Conservation (phyloP, 2,888 invertebrate species). For the Eristalis tenax region DNA sequence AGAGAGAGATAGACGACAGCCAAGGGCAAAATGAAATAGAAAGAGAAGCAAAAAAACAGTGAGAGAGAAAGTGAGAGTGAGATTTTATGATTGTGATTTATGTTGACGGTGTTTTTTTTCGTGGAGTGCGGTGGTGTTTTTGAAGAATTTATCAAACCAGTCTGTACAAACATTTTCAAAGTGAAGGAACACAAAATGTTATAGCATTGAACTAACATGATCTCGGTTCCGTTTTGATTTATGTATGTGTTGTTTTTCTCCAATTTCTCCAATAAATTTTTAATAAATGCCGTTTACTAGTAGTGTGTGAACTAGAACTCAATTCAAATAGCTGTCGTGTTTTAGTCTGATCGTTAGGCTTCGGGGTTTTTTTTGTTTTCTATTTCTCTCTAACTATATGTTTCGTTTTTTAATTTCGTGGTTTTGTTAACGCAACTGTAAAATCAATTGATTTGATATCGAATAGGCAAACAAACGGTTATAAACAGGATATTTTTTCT, state of each 20-base stretch:
- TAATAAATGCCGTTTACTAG: slow-evolving; percentile 36
- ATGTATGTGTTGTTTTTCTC: slow-evolving; percentile 26
- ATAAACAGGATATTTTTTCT: background rate
- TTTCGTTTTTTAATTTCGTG: background rate
- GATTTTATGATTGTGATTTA: slow-evolving; percentile 24
- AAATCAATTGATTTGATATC: slow-evolving; percentile 55
- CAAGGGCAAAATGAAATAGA: background rate
- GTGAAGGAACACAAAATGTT: slow-evolving; percentile 54
- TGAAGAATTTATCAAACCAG: slow-evolving; percentile 42
- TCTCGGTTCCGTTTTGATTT: slow-evolving; percentile 32
- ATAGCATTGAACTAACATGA: slow-evolving; percentile 33
- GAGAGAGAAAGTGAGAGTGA: slow-evolving; percentile 23
- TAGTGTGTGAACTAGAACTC: slow-evolving; percentile 13
- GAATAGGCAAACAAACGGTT: background rate
- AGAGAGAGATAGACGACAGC: background rate
- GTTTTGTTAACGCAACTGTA: background rate
- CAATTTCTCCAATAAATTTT: background rate
- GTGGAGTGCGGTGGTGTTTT: slow-evolving; percentile 41
- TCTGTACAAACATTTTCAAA: slow-evolving; percentile 57
- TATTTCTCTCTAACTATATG: slow-evolving; percentile 2
- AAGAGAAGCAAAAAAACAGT: background rate
- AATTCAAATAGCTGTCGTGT: slow-evolving; percentile 25
- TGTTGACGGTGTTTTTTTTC: slow-evolving; percentile 1
- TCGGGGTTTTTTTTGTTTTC: slow-evolving; percentile 5
- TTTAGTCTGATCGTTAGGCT: background rate